Percentiles rank a stretch among this genome's conserved stretches.
Conservation (phyloP, 2,888 invertebrate genomes). For the Panopea generosa region DNA sequence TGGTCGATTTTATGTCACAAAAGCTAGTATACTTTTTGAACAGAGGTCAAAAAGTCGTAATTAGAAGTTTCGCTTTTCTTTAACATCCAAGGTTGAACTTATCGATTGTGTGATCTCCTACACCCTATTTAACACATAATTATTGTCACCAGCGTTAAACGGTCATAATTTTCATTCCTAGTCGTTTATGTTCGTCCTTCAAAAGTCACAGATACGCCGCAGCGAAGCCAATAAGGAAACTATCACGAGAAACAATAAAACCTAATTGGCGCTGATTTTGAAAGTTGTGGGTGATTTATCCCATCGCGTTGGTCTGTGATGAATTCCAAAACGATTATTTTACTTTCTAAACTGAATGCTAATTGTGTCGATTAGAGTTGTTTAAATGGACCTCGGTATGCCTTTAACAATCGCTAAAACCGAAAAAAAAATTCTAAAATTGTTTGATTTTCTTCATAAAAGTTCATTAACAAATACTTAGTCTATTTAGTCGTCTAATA, state of each 20-base stretch:
- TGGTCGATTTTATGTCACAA: too few relatives aligned
- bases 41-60: too few relatives aligned
- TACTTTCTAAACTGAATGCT: constrained; percentile 14
- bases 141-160: constrained; percentile 28
- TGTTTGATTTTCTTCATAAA: too few relatives aligned
- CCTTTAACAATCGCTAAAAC: neutral
- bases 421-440: neutral
- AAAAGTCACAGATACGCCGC: constrained; percentile 9
- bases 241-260: constrained; percentile 42
- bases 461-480: too few relatives aligned
- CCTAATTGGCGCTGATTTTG: constrained; percentile 30
- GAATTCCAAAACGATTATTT: constrained; percentile 27
- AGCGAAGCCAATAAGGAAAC: constrained; percentile 8
- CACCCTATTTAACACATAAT: constrained; percentile 37
- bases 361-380: neutral
- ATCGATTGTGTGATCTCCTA: constrained; percentile 12
- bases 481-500: too few relatives aligned
- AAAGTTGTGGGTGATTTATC: constrained; percentile 22
- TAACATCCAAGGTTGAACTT: constrained; percentile 1
- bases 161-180: constrained; percentile 41
- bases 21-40: too few relatives aligned
- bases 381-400: constrained; percentile 5
- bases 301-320: constrained; percentile 44
- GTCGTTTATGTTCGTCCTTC: constrained; percentile 33
- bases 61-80: constrained; percentile 34